Evolutionary conservation across 2,888 invertebrate species (phyloP), one percentile per base, ranked within the genome.

Genomic region (Campoletis raptor): DNA sequence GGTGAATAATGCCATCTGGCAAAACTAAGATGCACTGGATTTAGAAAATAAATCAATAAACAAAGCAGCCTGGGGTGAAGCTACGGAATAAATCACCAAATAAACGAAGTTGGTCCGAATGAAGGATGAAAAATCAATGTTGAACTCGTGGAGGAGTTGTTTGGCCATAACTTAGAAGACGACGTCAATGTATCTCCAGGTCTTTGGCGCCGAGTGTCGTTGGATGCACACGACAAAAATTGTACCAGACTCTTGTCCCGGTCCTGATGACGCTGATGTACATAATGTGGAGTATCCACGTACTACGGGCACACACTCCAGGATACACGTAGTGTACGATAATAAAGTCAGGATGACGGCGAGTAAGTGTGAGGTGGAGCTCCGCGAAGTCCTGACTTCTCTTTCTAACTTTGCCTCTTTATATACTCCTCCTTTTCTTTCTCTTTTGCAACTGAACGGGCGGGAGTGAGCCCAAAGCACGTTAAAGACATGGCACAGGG

Each of bases 401-500:
- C 81, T 81, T 66, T 72, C 66, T 40, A 40, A 30, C n/a, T 36
- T 57, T 18, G 5, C 24, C 57, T 12, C 57, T 45, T n/a, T 37
- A 24, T 48, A 42, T 24, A 10, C 45, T 54, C 40, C 57, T 57
- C 48, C 45, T 61, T 83, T 64, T 74, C 52, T 66, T 67, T 78
- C 83, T 84, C 84, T 87, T 84, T 85, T 82, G 77, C 86, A 85
- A 85, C 45, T 70, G 73, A 85, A 74, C 57, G 7, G n/a, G 81
- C 9, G 81, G 37, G 64, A 40, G 76, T 72, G 54, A 70, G 40
- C 83, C 81, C 64, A 48, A 61, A 85, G 85, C 77, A 87, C 72
- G 82, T 77, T 83, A 83, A 85, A 88, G 86, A 85, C 85, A 81
- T 83, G 84, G 79, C 82, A 67, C 57, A 87, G 88, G 92, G 92